Conservation (phyloP, 2,888 invertebrate genomes). For the Graphium colonna region DNA sequence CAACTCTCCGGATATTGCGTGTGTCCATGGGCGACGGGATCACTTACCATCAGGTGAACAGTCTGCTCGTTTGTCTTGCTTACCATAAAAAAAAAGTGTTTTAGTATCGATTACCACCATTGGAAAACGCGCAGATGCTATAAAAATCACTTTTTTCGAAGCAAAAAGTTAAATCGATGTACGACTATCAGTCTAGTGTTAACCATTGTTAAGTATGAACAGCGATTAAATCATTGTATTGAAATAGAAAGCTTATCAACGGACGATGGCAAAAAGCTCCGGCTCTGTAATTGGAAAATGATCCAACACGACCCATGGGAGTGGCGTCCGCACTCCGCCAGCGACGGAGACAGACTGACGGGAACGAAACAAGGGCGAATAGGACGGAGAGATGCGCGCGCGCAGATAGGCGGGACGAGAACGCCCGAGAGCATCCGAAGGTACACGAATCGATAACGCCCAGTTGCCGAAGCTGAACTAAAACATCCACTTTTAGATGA, state of each 20-base stretch:
- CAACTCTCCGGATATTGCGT: no score
- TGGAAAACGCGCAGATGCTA: no score
- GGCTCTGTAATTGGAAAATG: conserved; percentile 68
- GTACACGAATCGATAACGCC: conserved; percentile 61
- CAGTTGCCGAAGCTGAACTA: conserved; percentile 46
- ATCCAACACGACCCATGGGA: conserved; percentile 59
- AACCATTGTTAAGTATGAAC: conserved; percentile 29
- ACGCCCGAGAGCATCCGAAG: conserved; percentile 58
- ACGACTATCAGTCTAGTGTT: no score
- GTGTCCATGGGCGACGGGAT: no score
- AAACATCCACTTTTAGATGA: conserved; percentile 22
- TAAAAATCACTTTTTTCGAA: no score
- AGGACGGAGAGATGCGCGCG: conserved; percentile 43
- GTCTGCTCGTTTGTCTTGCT: no score
- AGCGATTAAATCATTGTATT: conserved; percentile 49
- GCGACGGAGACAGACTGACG: conserved; percentile 46
- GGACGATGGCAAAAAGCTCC: conserved; percentile 70
- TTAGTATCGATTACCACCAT: no score
- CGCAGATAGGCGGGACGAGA: conserved; percentile 58
- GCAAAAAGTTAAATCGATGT: no score
- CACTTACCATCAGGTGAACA: no score
- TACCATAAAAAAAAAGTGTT: no score
- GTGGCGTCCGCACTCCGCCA: conserved; percentile 51
- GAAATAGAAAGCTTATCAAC: conserved; percentile 67
- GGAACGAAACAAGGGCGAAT: conserved; percentile 34